Evolutionary conservation across 2,113 vertebrate genomes (phyloP).

Genomic region (Nyctereutes procyonoides): DNA sequence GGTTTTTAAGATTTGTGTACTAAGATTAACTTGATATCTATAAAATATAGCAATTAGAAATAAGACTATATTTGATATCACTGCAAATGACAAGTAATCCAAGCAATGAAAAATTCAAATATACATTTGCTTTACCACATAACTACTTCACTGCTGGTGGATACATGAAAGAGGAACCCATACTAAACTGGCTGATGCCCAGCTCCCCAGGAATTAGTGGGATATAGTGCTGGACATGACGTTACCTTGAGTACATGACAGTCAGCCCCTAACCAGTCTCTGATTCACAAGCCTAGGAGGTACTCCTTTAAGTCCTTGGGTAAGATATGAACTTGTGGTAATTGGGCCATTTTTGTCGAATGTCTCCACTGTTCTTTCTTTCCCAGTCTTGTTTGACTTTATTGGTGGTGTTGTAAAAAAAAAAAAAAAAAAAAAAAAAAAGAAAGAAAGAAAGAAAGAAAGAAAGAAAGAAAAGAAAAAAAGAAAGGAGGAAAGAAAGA

Average conservation of each 20-base stretch:
- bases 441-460: too few species aligned
- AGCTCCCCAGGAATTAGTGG: slow-evolving; percentile 97
- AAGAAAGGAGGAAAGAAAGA: too few species aligned
- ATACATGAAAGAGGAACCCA: slow-evolving; percentile 96
- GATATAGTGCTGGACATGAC: slow-evolving; percentile 97
- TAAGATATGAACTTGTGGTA: slow-evolving; percentile 89
- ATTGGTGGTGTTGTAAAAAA: slow-evolving; percentile 79
- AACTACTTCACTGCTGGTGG: slow-evolving; percentile 83
- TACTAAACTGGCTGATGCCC: slow-evolving; percentile 88
- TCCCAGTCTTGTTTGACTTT: slow-evolving; percentile 82
- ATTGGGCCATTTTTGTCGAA: slow-evolving; percentile 83
- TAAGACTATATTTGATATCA: background rate
- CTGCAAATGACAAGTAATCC: background rate
- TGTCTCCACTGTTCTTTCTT: slow-evolving; percentile 84
- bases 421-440: slow-evolving; percentile 50
- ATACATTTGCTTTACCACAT: slow-evolving; percentile 71
- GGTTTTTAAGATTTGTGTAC: background rate
- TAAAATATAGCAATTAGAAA: background rate
- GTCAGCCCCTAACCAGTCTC: slow-evolving; percentile 99
- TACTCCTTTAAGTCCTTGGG: slow-evolving; percentile 85
- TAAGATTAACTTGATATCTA: background rate
- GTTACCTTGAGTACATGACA: slow-evolving; percentile 99
- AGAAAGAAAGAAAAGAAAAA: too few species aligned
- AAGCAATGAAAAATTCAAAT: slow-evolving; percentile 61
- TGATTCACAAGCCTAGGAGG: slow-evolving; percentile 87